These are phyloP conservation scores for Cherax quadricarinatus DNA, from an alignment of 1,140 invertebrate species.

Conservation along the genomic window DNA sequence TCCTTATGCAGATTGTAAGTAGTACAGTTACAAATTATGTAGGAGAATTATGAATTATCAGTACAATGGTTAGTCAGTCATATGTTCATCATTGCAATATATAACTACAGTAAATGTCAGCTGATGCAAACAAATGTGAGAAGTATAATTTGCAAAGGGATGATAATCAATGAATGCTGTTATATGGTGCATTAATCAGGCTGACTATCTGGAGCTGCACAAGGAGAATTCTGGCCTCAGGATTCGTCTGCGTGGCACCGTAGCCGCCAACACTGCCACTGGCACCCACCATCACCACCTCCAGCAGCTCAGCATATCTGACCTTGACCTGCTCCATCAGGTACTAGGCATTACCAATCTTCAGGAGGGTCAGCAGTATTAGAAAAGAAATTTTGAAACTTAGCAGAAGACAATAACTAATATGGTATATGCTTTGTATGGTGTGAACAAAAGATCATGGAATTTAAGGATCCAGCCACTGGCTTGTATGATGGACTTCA, in stretches of 20 bases:
- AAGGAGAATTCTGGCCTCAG: conserved; percentile 67
- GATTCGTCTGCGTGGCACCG: conserved; percentile 34
- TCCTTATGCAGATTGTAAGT: too few relatives aligned
- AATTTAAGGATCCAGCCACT: neutral
- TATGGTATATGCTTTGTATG: neutral
- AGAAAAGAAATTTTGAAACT: neutral
- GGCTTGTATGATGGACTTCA: neutral
- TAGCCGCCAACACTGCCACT: conserved; percentile 20
- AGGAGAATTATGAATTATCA: too few relatives aligned
- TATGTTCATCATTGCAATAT: too few relatives aligned
- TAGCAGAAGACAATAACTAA: neutral
- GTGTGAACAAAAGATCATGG: neutral
- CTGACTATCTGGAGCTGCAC: conserved; percentile 71
- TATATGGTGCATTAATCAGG: conserved; percentile 38
- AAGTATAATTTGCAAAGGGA: neutral
- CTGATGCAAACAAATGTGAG: neutral
- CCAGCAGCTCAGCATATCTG: conserved; percentile 45
- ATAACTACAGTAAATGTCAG: neutral
- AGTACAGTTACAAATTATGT: too few relatives aligned
- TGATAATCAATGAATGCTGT: neutral
- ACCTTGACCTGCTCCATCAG: conserved; percentile 59
- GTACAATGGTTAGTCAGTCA: too few relatives aligned
- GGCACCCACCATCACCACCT: conserved; percentile 42
- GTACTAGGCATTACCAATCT: conserved; percentile 35
- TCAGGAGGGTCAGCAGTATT: neutral